These are phyloP conservation scores for Campoletis sonorensis DNA, from an alignment of 1,140 invertebrate genomes.

Conservation along the genomic window DNA sequence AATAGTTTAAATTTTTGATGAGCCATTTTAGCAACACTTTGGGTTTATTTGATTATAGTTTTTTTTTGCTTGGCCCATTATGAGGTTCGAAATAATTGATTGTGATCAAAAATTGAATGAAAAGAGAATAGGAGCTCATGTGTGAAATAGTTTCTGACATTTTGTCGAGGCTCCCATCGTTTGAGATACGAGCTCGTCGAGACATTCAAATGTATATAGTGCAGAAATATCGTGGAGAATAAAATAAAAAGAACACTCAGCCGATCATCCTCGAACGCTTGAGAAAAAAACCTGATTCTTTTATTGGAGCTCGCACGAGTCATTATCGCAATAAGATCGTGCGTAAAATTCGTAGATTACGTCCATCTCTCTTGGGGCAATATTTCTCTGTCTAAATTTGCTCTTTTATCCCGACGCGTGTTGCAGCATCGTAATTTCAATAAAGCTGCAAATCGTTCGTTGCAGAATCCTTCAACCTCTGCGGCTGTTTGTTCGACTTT, in stretches of 20 bases:
- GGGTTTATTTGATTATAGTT: too few species aligned
- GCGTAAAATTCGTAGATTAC: conserved; percentile 3
- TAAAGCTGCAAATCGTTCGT: conserved; percentile 3
- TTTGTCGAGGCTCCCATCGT: too few species aligned
- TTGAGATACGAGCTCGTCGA: conserved; percentile 62
- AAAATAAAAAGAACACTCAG: conserved; percentile 10
- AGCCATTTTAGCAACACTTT: too few species aligned
- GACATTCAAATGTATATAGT: neutral
- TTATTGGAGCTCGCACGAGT: conserved; percentile 34
- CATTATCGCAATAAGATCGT: conserved; percentile 32
- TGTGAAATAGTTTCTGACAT: too few species aligned
- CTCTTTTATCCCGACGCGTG: conserved; percentile 9
- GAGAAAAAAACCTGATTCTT: conserved; percentile 29
- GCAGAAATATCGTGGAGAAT: neutral
- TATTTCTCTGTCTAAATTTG: neutral
- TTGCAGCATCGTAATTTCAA: conserved; percentile 40
- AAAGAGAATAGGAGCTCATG: too few species aligned
- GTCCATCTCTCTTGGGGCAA: neutral
- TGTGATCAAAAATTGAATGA: too few species aligned
- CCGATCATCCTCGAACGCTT: neutral
- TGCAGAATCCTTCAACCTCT: conserved; percentile 24
- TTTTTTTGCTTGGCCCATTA: too few species aligned
- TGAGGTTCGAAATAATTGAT: too few species aligned
- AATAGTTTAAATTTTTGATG: too few species aligned
- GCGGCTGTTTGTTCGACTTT: neutral